phyloP scores from a whole-genome alignment of 2,888 invertebrate genomes.

The Phrixothrix hirtus region DNA sequence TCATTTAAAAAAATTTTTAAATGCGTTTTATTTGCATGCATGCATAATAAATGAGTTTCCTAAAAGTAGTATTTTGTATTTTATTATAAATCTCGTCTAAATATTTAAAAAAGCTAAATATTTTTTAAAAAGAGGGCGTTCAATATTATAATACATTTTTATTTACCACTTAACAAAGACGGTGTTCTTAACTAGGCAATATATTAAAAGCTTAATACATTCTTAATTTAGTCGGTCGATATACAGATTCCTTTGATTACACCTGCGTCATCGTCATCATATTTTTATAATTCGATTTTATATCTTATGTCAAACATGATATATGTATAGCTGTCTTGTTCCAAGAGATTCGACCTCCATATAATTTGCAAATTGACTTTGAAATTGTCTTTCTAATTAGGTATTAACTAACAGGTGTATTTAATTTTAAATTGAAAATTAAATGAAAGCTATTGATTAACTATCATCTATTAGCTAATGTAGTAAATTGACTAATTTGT shows the following conservation, averaged over 20 bases:
- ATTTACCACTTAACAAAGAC: constrained; percentile 10
- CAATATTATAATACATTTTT: too few relatives aligned
- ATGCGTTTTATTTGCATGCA: too few relatives aligned
- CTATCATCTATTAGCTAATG: constrained; percentile 13
- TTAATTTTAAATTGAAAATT: constrained; percentile 22
- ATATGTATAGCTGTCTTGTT: constrained; percentile 17
- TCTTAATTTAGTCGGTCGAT: constrained; percentile 29
- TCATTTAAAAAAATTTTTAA: too few relatives aligned
- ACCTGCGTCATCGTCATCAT: constrained; percentile 30
- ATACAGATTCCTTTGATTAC: constrained; percentile 30
- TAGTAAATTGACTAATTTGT: constrained; percentile 5
- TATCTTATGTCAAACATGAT: constrained; percentile 27
- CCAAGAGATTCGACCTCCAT: constrained; percentile 9
- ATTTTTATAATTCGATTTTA: constrained; percentile 31
- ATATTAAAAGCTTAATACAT: constrained; percentile 29
- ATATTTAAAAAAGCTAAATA: too few relatives aligned
- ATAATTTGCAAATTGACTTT: constrained; percentile 26
- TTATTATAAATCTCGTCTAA: too few relatives aligned
- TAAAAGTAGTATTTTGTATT: too few relatives aligned
- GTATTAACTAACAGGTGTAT: constrained; percentile 18
- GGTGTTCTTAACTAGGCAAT: constrained; percentile 23
- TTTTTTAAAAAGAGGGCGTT: too few relatives aligned
- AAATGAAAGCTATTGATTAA: constrained; percentile 7
- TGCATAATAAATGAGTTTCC: too few relatives aligned
- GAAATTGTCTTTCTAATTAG: constrained; percentile 19